These are phyloP conservation scores for Elaphurus davidianus DNA, from an alignment of 2,113 vertebrate genomes.

Conservation along the genomic window DNA sequence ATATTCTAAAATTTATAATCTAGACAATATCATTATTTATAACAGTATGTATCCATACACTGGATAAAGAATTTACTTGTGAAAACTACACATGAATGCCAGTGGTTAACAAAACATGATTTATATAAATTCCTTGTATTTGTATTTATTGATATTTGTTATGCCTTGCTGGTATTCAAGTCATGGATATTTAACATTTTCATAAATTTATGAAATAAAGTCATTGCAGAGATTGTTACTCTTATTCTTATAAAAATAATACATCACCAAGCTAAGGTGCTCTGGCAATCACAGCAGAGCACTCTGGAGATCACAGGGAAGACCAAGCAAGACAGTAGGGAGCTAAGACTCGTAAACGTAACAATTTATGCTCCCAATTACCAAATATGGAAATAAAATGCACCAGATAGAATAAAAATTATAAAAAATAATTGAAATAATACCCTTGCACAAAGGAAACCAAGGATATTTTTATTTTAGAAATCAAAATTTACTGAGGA, in stretches of 20 bases:
- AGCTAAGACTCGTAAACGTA: not conserved
- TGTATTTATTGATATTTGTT: not conserved
- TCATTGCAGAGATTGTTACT: not conserved
- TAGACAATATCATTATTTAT: not conserved
- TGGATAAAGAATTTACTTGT: not conserved
- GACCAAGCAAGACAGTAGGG: not conserved
- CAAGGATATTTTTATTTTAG: not conserved
- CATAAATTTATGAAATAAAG: not conserved
- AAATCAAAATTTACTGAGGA: not conserved
- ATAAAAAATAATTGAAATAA: not conserved
- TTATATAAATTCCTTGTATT: not conserved
- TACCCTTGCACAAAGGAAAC: not conserved
- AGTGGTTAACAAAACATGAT: not conserved
- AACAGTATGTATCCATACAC: not conserved
- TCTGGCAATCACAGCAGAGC: not conserved
- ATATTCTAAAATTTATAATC: not conserved
- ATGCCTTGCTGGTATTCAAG: not conserved
- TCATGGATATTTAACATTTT: not conserved
- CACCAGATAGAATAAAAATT: not conserved
- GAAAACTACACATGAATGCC: not conserved
- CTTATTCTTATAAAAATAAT: not conserved
- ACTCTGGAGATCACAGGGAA: not conserved
- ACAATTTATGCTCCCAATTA: not conserved
- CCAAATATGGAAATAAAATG: not conserved
- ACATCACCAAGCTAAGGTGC: not conserved